Evolutionary conservation across 53 echinoderm and acorn worm genomes (phyloP), one percentile per base, ranked within the genome.

Genomic region (Echinarachnius parma): DNA sequence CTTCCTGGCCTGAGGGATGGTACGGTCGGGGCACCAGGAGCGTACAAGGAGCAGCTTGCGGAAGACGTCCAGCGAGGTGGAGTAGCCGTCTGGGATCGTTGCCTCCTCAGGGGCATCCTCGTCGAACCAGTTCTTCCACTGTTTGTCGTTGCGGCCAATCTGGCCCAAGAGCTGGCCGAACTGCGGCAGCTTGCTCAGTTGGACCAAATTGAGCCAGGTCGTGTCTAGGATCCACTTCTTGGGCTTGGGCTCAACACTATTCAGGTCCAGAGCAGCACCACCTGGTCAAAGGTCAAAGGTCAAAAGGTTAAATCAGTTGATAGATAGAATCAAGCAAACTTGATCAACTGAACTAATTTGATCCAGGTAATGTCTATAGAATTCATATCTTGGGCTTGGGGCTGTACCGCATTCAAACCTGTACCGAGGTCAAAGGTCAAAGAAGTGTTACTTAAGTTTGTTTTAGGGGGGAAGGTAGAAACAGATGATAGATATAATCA

Each of bases 61-160:
- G 82, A 88, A 98, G 56, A 87, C 87, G 45, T 98, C 98, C 77
- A 98, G 70, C 28, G 98, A 98, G 0, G 98, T 80, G 28, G 98
- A 98, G 80, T 98, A 98, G 5, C 98, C 98, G 49, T 98, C 98
- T 0, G 98, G 98, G 37, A 91, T 98, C 66, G 66, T 80, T 21
- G 98, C 81, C 49, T 98, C 98, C 60, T 98, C 98, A 0, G 98
- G 98, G 0, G 91, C 80, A 46, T 98, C 98, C 30, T 87, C 88
- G 62, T 98, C 98, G 77, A 98, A 98, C 98, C 98, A 98, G 28
- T 64, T 71, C 77, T 98, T 98, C 98, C 98, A 98, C 52, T 85
- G 88, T 48, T 91, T 91, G 88, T 98, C 98, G 59, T 98, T 98
- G 9, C 98, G 91, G 2, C 78, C 59, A n/a, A 98, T 75, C 83